Base-by-base conservation (phyloP, 1,140 invertebrate genomes). In the Chlorops oryzae region DNA sequence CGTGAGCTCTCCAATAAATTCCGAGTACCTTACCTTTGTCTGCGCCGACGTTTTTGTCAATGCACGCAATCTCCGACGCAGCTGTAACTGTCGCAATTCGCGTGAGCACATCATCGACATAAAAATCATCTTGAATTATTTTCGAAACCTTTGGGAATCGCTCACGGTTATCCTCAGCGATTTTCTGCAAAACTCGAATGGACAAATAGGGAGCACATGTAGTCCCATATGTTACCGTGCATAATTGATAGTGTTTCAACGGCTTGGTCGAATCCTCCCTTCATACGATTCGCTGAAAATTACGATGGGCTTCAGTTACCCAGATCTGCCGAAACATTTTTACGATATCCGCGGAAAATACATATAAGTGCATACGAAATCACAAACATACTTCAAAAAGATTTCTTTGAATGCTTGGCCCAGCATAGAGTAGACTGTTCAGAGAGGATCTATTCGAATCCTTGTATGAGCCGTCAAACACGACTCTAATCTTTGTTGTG, bases 281-380 rank as follows among this genome's bases (percentile, higher is more conserved):
- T 66, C 73, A 74, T 1, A 76, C 15, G 25, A 76, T 70, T 24
- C 59, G 39, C 59, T 76, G 73, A 45, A 61, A 68, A 20, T 55
- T 41, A 5, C 27, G 25, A 23, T 47, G 52, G 9, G 24, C 25
- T 12, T 47, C 38, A 5, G 24, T 13, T 15, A 54, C 47, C 47
- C 13, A 39, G 7, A 71, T 58, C 39, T 61, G 61, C 2, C 66
- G 53, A 49, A 58, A 74, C 62, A 70, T 70, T 48, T 68, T 62
- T 21, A 58, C 49, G 32, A 63, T 56, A 34, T 70, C 70, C 0
- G 52, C 55, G 17, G 39, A 51, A 7, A 65, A 42, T 0, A 63
- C 62, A 43, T 61, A 61, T 10, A 34, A 24, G 47, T 70, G 54
- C 2, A 21, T 22, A 35, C 70, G 34, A 54, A 69, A 73, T 13